These are phyloP conservation scores for Nymphalis polychloros DNA, from an alignment of 2,888 invertebrate genomes.

Conservation along the genomic window DNA sequence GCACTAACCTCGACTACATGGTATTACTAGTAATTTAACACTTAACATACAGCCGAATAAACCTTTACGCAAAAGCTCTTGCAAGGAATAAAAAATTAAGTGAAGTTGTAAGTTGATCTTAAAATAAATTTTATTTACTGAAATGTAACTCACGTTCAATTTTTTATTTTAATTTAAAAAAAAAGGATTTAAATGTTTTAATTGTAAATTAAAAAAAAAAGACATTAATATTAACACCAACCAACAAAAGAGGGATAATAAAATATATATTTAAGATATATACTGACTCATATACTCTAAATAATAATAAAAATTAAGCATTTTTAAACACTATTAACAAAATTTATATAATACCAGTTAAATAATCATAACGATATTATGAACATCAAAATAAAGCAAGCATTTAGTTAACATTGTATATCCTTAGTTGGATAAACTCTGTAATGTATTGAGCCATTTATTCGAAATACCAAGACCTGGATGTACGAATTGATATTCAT, in stretches of 20 bases:
- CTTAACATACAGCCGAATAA: slow-evolving; percentile 26
- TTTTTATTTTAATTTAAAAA: background rate
- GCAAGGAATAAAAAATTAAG: slow-evolving; percentile 17
- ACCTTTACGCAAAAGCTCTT: slow-evolving; percentile 26
- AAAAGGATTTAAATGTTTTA: background rate
- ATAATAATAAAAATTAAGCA: too few relatives aligned
- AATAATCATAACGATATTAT: too few relatives aligned
- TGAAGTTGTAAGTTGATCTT: slow-evolving; percentile 22
- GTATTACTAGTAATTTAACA: slow-evolving; percentile 33
- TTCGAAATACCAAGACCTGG: slow-evolving; percentile 27
- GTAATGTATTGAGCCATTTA: slow-evolving; percentile 21
- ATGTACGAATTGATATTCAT: slow-evolving; percentile 54
- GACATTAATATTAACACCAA: too few relatives aligned
- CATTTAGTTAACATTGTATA: slow-evolving; percentile 5
- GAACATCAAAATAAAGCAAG: background rate
- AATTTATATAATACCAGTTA: too few relatives aligned
- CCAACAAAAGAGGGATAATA: too few relatives aligned
- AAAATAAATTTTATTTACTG: background rate
- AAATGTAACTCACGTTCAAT: background rate
- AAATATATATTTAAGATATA: too few relatives aligned
- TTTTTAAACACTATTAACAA: too few relatives aligned
- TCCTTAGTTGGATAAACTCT: slow-evolving; percentile 16
- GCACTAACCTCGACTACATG: slow-evolving; percentile 13
- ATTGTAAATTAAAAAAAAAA: too few relatives aligned
- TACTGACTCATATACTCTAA: too few relatives aligned